Conservation (phyloP, 2,113 vertebrate genomes). For the Pelmatolapia mariae region DNA sequence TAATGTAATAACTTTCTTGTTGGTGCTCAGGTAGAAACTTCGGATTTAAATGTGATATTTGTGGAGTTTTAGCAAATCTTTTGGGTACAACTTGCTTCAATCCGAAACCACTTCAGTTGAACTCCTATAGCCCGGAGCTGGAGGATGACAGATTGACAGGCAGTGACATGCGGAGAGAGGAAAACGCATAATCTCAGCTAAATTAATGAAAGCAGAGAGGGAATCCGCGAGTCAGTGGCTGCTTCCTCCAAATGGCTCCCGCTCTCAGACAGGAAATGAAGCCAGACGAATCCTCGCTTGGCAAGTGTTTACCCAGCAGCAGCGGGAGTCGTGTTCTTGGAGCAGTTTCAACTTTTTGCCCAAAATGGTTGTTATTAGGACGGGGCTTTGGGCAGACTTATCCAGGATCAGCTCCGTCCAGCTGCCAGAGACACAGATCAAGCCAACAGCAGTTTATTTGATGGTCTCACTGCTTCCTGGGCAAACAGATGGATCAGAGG, state of each 20-base stretch:
- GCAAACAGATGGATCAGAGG: conserved; percentile 15
- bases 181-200: conserved; percentile 31
- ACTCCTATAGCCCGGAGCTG: accelerated
- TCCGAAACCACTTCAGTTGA: background rate
- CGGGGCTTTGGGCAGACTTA: conserved; percentile 38
- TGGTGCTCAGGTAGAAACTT: background rate
- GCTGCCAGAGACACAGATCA: conserved; percentile 34
- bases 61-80: background rate
- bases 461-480: background rate
- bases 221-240: conserved; percentile 1
- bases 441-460: background rate
- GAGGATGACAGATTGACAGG: background rate
- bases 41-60: background rate
- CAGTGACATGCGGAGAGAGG: background rate
- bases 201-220: conserved; percentile 37
- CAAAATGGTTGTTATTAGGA: conserved; percentile 52
- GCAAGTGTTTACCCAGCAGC: conserved; percentile 27
- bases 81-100: background rate
- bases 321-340: conserved; percentile 35
- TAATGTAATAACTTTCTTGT: background rate
- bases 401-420: conserved; percentile 47
- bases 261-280: conserved; percentile 46
- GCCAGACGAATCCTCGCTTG: background rate
- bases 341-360: conserved; percentile 39
- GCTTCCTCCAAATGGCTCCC: conserved; percentile 25